Evolutionary conservation across 92 coral and sea anemone species (phyloP).

Genomic region (Phymanthus crucifer): DNA sequence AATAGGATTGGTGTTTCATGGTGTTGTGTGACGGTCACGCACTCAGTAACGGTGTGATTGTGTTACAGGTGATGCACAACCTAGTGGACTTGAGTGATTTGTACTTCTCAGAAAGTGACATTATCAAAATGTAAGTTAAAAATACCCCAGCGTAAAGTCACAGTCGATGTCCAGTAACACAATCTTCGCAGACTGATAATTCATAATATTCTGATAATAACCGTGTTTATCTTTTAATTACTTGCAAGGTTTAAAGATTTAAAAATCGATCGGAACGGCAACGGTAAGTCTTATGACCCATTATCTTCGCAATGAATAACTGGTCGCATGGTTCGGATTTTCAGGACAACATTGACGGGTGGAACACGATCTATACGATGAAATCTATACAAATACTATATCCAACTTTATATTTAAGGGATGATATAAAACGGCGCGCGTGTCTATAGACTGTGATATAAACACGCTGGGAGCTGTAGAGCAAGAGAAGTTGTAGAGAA

Average conservation of each 20-base stretch:
- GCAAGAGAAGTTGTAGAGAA: too few species aligned
- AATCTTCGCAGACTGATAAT: too few species aligned
- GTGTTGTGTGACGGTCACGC: too few species aligned
- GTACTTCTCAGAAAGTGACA: slow-evolving; percentile 79
- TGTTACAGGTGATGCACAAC: slow-evolving; percentile 79
- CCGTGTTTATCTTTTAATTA: neutral
- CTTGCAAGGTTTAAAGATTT: slow-evolving; percentile 64
- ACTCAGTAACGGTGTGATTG: neutral
- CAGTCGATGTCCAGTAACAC: neutral
- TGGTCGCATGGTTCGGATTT: too few species aligned
- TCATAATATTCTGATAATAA: neutral
- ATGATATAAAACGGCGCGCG: too few species aligned
- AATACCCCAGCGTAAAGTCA: neutral
- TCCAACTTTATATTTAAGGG: too few species aligned
- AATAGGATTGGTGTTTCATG: neutral
- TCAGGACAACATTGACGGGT: too few species aligned
- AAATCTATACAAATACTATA: too few species aligned
- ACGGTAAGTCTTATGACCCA: slow-evolving; percentile 49
- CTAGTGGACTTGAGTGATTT: slow-evolving; percentile 82
- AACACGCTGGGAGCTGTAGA: too few species aligned
- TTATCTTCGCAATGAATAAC: too few species aligned
- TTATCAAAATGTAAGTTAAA: slow-evolving; percentile 71
- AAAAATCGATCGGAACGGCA: slow-evolving; percentile 67
- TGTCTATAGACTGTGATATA: too few species aligned
- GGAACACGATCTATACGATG: too few species aligned